Base-by-base conservation (phyloP, 2,797 vertebrate genomes). In the Phoeniculus purpureus region DNA sequence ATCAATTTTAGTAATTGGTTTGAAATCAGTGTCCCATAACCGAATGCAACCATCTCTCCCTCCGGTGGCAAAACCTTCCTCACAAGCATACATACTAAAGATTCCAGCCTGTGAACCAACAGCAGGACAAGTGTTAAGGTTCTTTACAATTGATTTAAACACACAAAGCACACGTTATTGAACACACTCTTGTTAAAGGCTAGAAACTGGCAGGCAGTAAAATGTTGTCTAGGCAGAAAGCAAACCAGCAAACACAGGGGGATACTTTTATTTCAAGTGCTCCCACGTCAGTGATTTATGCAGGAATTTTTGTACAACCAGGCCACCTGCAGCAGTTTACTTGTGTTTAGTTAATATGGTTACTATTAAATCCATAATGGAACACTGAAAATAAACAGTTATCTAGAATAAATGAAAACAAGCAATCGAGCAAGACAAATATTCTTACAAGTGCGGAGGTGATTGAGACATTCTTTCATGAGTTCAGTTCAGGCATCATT, bases 1-100 rank as follows among this genome's bases (percentile, higher is more conserved):
- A 97, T 99, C 99, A 78, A 99, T 99, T 98, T 98, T 99, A 94
- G 99, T 99, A 96, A 99, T 99, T 92, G 99, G 98, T 94, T 99
- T 99, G 97, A 99, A 99, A 92, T 99, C 99, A 1, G 97, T 97
- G 74, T 99, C 99, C 99, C 99, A 99, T 67, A 99, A 89, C 11
- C 99, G 96, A 92, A 99, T 98, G 92, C 99, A 99, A 74, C 99
- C 99, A 51, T 99, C 99, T 90, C 99, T 97, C 17, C 99, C 99
- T 72, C 99, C 99, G 1, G 98, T 99, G 83, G 98, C 99, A 73
- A 99, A 99, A n/a, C 99, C 99, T 96, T 99, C 99, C 91, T 99
- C 99, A 79, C 98, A 99, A 15, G 98, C 97, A 37, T 99, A 99
- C 98, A 99, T 98, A 95, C 99, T 99, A 95, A 99, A 99, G 97